Base-by-base conservation (phyloP, 1,140 invertebrate genomes). In the Gonioctena quinquepunctata region DNA sequence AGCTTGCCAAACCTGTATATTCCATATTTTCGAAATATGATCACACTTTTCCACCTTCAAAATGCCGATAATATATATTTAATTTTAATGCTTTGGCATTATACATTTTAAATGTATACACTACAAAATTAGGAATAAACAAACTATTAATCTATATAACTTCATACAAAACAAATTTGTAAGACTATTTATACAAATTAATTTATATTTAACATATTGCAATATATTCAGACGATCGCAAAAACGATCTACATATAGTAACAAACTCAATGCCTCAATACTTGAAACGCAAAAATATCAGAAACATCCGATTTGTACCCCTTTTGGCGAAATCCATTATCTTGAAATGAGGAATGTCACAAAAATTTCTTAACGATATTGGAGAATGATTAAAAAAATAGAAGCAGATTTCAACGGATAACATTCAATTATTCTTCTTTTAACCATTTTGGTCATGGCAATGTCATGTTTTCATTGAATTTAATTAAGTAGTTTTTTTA, bases 91-190 rank as follows among this genome's bases (percentile, higher is more conserved):
- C 80, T 82, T 82, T 82, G 81, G 81, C 80, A 79, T 80, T 54
- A 28, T 74, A 69, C 71, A 70, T 75, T 71, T 71, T 73, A 33
- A 33, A 64, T 22, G 33, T 42, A 67, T 66, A 68, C 60, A 72
- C 68, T 59, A 77, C 70, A 71, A 74, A 75, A 71, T 73, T 74
- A 76, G 62, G 75, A 73, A 61, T 74, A 68, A 73, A 72, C 70
- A 76, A 68, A 78, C 63, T 76, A 73, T 68, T 72, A 75, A 76
- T 75, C 73, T 73, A 70, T 72, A 72, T 42, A 75, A 70, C 60
- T 80, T 76, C 79, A 77, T 80, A 80, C 78, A 80, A 78, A 80
- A 79, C 75, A 78, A 78, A 77, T 62, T 64, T 67, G 59, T 69
- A 23, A 33, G 28, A 59, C n/a, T 64, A 64, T 52, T 11, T 26